Evolutionary conservation across 2,797 vertebrate species (phyloP).

Genomic region (Sebastes nivosus): DNA sequence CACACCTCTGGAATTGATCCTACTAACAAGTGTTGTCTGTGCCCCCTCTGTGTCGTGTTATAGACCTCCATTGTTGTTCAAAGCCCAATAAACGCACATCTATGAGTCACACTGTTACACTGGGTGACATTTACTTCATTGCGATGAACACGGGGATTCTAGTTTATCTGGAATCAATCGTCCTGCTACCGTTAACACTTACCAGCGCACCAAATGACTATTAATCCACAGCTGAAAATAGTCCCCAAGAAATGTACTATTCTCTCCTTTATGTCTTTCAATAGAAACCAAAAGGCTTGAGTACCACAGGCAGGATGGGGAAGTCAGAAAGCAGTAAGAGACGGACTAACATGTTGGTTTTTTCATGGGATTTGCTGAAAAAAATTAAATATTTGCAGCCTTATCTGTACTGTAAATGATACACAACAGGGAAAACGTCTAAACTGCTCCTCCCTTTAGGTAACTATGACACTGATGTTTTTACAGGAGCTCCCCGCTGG

Average conservation of each 20-base stretch:
- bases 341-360: not conserved
- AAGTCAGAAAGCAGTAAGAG: not conserved
- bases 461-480: constrained; percentile 12
- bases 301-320: not conserved
- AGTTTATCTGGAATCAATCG: not conserved
- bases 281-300: not conserved
- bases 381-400: not conserved
- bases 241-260: not conserved
- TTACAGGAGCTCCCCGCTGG: constrained; percentile 34
- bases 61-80: not conserved
- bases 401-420: not conserved
- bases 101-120: not conserved
- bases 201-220: not conserved
- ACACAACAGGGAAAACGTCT: not conserved
- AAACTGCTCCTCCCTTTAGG: not conserved
- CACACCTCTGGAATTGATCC: no score
- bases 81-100: not conserved
- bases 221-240: not conserved
- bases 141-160: no score
- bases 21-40: not conserved
- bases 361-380: not conserved
- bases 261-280: not conserved
- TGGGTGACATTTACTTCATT: no score
- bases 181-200: not conserved
- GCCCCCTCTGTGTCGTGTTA: not conserved